These are phyloP conservation scores for Bos indicus DNA, from an alignment of 2,113 vertebrate genomes.

Conservation along the genomic window DNA sequence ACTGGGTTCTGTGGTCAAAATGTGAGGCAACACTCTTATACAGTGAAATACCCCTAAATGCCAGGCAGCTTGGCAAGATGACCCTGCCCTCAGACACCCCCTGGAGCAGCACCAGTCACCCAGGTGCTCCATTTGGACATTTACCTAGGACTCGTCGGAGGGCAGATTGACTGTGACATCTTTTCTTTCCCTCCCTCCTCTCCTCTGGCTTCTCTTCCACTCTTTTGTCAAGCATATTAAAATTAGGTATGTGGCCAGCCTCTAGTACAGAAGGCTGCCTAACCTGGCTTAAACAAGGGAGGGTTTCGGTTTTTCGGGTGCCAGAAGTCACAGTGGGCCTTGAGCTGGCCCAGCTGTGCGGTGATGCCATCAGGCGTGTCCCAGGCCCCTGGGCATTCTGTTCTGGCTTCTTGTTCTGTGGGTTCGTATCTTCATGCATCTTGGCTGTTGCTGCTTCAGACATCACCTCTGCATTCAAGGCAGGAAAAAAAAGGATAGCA, in stretches of 20 bases:
- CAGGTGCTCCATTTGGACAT: not conserved
- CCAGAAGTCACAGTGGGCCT: not conserved
- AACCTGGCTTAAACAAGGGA: not conserved
- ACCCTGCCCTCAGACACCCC: not conserved
- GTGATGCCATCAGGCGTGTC: accelerated
- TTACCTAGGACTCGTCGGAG: not conserved
- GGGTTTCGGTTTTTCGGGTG: not conserved
- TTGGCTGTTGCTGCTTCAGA: not conserved
- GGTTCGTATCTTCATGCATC: not conserved
- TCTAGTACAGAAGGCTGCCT: not conserved
- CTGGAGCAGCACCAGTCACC: accelerated
- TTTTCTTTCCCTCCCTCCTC: not conserved
- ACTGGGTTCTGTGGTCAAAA: not conserved
- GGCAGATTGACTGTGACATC: not conserved
- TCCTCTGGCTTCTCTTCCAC: not conserved
- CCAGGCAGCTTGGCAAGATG: not conserved
- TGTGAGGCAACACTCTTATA: not conserved
- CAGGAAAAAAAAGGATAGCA: not conserved
- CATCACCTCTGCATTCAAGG: not conserved
- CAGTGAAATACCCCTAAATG: not conserved
- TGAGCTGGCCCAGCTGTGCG: accelerated
- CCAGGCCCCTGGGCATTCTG: not conserved
- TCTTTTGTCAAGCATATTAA: not conserved
- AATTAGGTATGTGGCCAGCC: not conserved
- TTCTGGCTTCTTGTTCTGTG: not conserved